phyloP scores from a whole-genome alignment of 2,888 invertebrate genomes.

The Eupithecia exiguata region DNA sequence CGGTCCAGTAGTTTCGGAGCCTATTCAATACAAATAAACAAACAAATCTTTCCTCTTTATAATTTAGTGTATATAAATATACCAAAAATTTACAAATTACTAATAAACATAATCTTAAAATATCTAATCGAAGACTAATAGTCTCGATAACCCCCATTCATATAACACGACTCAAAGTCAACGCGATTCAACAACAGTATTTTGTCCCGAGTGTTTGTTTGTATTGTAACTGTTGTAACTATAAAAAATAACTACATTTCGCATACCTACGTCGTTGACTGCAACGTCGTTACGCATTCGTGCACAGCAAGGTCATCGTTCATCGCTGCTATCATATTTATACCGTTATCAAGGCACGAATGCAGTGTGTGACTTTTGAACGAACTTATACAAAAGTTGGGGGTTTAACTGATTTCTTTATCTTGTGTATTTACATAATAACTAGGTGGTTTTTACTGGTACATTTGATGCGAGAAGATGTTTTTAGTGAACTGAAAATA shows the following conservation, averaged over 20 bases:
- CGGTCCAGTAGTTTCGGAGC: too few relatives aligned
- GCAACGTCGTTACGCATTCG: constrained; percentile 13
- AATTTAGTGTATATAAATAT: too few relatives aligned
- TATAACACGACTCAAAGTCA: not conserved
- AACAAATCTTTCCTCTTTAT: too few relatives aligned
- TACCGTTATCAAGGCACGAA: constrained; percentile 13
- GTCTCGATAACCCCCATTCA: not conserved
- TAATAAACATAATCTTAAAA: not conserved
- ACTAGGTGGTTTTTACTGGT: not conserved
- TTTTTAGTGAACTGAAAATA: not conserved
- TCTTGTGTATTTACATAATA: not conserved
- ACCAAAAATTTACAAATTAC: not conserved
- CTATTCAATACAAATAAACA: too few relatives aligned
- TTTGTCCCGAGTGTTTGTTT: not conserved
- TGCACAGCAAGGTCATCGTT: constrained; percentile 17
- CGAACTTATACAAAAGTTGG: not conserved
- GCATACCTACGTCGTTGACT: not conserved
- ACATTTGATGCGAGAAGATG: not conserved
- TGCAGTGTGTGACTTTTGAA: constrained; percentile 13
- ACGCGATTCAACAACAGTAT: not conserved
- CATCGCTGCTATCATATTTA: constrained; percentile 6
- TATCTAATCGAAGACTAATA: not conserved
- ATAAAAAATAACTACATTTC: not conserved
- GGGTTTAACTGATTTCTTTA: not conserved
- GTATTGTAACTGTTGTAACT: not conserved